Percentiles rank a stretch among this genome's conserved stretches.
Conservation (phyloP, 2,113 vertebrate genomes). For the Myrmecobius fasciatus region DNA sequence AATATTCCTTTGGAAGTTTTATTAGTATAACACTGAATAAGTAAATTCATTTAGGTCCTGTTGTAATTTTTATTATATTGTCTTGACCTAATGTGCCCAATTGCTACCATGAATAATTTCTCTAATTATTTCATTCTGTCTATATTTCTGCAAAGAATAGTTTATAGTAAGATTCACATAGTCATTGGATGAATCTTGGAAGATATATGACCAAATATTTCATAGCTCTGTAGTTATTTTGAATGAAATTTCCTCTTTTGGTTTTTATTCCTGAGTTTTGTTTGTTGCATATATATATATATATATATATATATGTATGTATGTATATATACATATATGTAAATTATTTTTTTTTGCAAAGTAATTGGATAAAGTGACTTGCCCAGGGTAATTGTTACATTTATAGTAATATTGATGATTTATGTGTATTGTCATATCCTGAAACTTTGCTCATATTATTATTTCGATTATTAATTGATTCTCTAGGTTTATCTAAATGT, state of each 20-base stretch:
- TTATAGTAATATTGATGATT: no score
- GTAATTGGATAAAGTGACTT: no score
- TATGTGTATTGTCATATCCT: neutral
- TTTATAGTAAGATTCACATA: neutral
- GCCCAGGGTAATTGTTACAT: no score
- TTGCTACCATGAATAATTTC: neutral
- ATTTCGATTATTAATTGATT: neutral
- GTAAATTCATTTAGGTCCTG: neutral
- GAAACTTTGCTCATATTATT: neutral
- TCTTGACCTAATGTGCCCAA: neutral
- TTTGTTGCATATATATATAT: no score
- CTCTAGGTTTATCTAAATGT: neutral
- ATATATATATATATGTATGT: no score
- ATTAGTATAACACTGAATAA: neutral
- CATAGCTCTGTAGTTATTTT: neutral
- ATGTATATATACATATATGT: no score
- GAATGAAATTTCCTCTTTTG: neutral
- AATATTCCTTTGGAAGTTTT: neutral
- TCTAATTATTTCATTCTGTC: neutral
- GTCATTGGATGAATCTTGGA: neutral
- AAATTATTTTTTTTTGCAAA: no score
- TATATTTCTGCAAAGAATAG: neutral
- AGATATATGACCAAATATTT: neutral
- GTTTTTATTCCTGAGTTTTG: neutral
- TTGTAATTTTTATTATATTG: neutral